Evolutionary conservation across 2,888 invertebrate genomes (phyloP), one percentile per base, ranked within the genome.

Genomic region (Oscheius sp.): DNA sequence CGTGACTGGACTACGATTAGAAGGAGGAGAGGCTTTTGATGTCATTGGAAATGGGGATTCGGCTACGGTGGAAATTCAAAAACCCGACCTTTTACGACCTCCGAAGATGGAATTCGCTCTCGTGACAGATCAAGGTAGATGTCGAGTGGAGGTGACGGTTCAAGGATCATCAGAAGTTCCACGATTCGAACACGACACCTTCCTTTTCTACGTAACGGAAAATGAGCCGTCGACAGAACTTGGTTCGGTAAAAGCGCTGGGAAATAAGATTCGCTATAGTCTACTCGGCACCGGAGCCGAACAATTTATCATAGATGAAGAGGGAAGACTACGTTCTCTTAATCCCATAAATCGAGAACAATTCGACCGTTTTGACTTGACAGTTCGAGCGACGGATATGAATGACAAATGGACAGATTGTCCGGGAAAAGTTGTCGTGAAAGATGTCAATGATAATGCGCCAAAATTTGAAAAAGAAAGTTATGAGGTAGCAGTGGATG

Each of bases 391-490:
- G 3, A 70, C 68, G 5, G 74, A 76, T 67, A 22, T 44, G 28
- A 65, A 68, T 24, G 76, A 74, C 2, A 54, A 66, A 9, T 49
- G 63, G 17, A 49, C 72, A 1, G 74, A 72, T 44, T 30, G 51
- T 9, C 71, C 71, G 28, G 57, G 69, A 0, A 57, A 30, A 4
- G 67, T 75, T 4, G 54, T 41, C 44, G 84, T 88, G 3, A 75
- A 78, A 26, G 88, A 88, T 72, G 86, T 85, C 30, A 82, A 82
- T 66, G 81, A 82, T 49, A 81, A 82, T 41, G 50, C 73, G 0
- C 81, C 82, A 1, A 33, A 45, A 17, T 81, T 82, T 44, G 73
- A 76, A 38, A 70, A 71, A 26, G 66, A 67, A 2, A 47, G 66
- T 14, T 72, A 68, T 51, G 32, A 61, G 32, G 30, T 77, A 2